Conservation (phyloP, 1,140 invertebrate species). For the Aphidius ervi region DNA sequence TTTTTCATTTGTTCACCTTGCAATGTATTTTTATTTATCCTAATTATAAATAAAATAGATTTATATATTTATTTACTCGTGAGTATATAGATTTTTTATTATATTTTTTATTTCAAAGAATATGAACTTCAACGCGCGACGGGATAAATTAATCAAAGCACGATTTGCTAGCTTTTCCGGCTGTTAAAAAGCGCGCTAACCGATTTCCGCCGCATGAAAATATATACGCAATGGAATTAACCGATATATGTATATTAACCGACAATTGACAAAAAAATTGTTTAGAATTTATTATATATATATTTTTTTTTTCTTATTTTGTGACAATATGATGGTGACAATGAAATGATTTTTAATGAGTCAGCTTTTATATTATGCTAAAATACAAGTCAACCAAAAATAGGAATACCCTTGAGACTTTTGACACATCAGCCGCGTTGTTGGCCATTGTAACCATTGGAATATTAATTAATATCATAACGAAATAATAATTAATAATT, state of each 20-base stretch:
- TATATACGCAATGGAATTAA: constrained; percentile 10
- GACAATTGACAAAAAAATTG: not conserved
- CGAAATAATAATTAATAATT: no score
- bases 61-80: no score
- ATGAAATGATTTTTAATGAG: not conserved
- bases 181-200: constrained; percentile 34
- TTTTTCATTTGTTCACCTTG: no score
- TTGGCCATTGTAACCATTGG: no score
- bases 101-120: no score
- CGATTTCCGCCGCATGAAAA: constrained; percentile 27
- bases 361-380: not conserved
- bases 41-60: no score
- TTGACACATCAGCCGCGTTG: no score
- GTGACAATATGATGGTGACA: not conserved
- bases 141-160: constrained; percentile 34
- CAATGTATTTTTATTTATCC: no score
- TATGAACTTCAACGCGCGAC: constrained; percentile 11
- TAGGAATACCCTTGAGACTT: no score
- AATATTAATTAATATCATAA: no score
- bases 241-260: not conserved
- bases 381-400: no score
- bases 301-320: not conserved
- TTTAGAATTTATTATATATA: not conserved
- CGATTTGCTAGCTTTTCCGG: constrained; percentile 32
- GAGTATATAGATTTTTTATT: no score